Percentiles rank a stretch among this genome's conserved stretches.
Conservation (phyloP, 92 coral and sea anemone genomes). For the Ricordea florida region DNA sequence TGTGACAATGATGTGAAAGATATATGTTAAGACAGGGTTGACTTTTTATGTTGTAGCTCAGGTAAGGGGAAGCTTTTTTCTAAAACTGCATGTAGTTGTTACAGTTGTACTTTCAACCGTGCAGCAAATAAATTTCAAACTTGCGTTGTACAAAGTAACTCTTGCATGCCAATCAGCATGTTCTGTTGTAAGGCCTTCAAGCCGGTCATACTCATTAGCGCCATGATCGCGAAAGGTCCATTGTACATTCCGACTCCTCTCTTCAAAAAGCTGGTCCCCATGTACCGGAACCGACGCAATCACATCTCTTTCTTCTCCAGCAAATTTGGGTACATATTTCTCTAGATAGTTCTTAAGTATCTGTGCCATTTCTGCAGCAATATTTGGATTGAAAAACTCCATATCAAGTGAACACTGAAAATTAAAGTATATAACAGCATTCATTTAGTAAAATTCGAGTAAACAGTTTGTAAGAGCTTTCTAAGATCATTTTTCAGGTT, state of each 20-base stretch:
- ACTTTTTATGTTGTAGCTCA: too few relatives aligned
- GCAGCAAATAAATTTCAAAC: too few relatives aligned
- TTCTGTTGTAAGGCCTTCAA: constrained; percentile 50
- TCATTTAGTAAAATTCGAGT: neutral
- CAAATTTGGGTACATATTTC: constrained; percentile 34
- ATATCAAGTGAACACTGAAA: constrained; percentile 51
- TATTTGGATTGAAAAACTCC: constrained; percentile 54
- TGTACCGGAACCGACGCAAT: constrained; percentile 31
- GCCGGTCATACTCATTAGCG: constrained; percentile 19
- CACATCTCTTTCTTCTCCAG: neutral
- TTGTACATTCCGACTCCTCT: constrained; percentile 47
- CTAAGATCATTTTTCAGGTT: too few relatives aligned
- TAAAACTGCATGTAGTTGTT: too few relatives aligned
- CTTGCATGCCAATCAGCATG: constrained; percentile 76
- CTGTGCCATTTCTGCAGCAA: constrained; percentile 53
- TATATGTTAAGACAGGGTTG: neutral
- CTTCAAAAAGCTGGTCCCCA: constrained; percentile 66
- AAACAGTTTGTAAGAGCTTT: neutral
- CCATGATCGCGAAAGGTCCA: constrained; percentile 58
- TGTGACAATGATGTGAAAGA: too few relatives aligned
- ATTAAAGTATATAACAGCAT: neutral
- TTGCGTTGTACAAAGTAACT: constrained; percentile 46
- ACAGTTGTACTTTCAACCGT: too few relatives aligned
- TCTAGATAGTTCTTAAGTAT: neutral
- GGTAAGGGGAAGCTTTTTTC: too few relatives aligned